Evolutionary conservation across 53 echinoderm and acorn worm species (phyloP), one percentile per base, ranked within the genome.

Genomic region (Holothuria scabra): DNA sequence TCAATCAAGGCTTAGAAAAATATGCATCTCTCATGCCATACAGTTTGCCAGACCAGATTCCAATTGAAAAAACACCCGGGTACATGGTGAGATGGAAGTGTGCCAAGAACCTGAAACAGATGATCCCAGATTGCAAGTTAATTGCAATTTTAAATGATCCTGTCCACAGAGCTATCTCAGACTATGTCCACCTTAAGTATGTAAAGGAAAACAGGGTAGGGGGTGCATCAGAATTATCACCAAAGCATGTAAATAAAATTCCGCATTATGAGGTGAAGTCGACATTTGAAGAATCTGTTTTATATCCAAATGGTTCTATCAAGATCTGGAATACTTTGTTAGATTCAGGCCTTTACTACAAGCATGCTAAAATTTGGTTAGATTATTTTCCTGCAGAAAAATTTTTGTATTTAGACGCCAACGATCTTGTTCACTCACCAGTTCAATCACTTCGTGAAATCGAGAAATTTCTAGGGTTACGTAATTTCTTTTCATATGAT

Each of bases 1-100:
- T 19, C 5, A 28, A 64, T n/a, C 65, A 85, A 60, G 93, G 90
- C 18, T 25, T 93, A 60, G 78, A 87, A 16, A 85, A 82, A 57
- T 96, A 96, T 72, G 48, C 70, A 22, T 55, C 64, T 0, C 12
- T 89, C 44, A 93, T 96, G 93, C 86, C 92, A 1, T 93, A 90
- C 84, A 89, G 93, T 32, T 82, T 91, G 5, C 84, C 84, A 2
- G 31, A 79, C 4, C 96, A 96, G 68, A 66, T 93, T 4, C 48
- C 93, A 31, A 90, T 96, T 60, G 96, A 96, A 67, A 96, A 96
- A 59, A 93, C 93, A 5, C 96, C 96, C 1, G 91, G 87, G 3
- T 96, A 96, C 66, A 84, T 83, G 12, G 55, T 87, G 19, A 78
- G 91, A 60, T 71, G 79, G 24, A 46, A 67, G 20, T 87, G 84